phyloP scores from a whole-genome alignment of 2,797 vertebrate species.

The Ataeniobius toweri region DNA sequence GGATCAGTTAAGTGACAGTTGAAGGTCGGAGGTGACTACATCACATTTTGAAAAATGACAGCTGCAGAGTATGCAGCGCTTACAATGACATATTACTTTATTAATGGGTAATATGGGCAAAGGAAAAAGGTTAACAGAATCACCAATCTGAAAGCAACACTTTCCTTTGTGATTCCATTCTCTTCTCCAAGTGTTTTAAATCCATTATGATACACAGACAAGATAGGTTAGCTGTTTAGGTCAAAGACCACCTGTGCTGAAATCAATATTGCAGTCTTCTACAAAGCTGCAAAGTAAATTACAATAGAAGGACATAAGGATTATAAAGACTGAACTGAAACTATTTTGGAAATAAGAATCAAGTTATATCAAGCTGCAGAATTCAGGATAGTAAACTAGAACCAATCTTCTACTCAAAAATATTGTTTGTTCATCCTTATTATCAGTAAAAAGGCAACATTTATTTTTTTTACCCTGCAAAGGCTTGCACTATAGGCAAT shows the following conservation, averaged over 20 bases:
- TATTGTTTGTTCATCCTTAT: slow-evolving; percentile 29
- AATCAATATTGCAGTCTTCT: slow-evolving; percentile 53
- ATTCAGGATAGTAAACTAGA: neutral
- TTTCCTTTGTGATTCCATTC: neutral
- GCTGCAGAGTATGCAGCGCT: slow-evolving; percentile 27
- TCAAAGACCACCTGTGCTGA: slow-evolving; percentile 40
- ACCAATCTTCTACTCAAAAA: slow-evolving; percentile 12
- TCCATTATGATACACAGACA: slow-evolving; percentile 48
- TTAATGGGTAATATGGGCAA: slow-evolving; percentile 41
- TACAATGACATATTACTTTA: slow-evolving; percentile 54
- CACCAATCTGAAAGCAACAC: slow-evolving; percentile 11
- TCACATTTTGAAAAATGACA: slow-evolving; percentile 31
- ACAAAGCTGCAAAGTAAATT: slow-evolving; percentile 21
- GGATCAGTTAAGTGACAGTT: slow-evolving; percentile 40
- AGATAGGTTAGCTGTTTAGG: slow-evolving; percentile 46
- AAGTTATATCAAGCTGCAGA: neutral
- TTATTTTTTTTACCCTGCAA: slow-evolving; percentile 50
- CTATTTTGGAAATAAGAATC: slow-evolving; percentile 2
- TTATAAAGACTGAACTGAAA: slow-evolving; percentile 19
- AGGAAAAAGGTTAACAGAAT: slow-evolving; percentile 26
- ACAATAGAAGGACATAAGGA: slow-evolving; percentile 14
- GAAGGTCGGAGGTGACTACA: slow-evolving; percentile 11
- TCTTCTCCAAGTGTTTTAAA: slow-evolving; percentile 43
- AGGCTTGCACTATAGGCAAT: slow-evolving; percentile 47
- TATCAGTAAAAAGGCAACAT: slow-evolving; percentile 51